phyloP scores from a whole-genome alignment of 2,797 vertebrate genomes.

The Nyctibius grandis region DNA sequence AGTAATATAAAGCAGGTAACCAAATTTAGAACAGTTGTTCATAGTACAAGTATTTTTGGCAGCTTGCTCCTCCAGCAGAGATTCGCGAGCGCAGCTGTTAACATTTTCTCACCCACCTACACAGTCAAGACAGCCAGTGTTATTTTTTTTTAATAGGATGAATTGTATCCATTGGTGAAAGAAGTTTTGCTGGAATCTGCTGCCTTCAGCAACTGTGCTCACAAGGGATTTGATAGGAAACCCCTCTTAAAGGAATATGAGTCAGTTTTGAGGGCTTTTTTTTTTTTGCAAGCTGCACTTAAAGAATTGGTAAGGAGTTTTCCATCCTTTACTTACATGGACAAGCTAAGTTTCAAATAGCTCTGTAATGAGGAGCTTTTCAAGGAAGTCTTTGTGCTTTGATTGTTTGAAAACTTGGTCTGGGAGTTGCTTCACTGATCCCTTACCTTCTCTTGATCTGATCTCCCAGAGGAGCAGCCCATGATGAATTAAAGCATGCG shows the following conservation, averaged over 20 bases:
- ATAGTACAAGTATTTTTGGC: constrained; percentile 56
- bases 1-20: constrained; percentile 50
- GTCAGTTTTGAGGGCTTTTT: not conserved
- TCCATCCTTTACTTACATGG: not conserved
- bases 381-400: not conserved
- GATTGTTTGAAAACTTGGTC: not conserved
- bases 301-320: not conserved
- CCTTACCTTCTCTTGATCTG: not conserved
- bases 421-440: not conserved
- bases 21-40: constrained; percentile 61
- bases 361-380: not conserved
- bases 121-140: constrained; percentile 30
- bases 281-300: not conserved
- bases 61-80: constrained; percentile 25
- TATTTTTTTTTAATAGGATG: not conserved
- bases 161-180: constrained; percentile 40
- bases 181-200: constrained; percentile 52
- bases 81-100: constrained; percentile 62
- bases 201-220: constrained; percentile 54
- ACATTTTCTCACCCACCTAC: constrained; percentile 69
- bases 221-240: constrained; percentile 37
- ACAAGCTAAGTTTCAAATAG: not conserved
- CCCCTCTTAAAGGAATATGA: constrained; percentile 8
- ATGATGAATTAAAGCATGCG: not conserved
- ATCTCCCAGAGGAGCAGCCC: not conserved